These are phyloP conservation scores for Chascanopsetta lugubris DNA, from an alignment of 2,113 vertebrate species.

Conservation along the genomic window DNA sequence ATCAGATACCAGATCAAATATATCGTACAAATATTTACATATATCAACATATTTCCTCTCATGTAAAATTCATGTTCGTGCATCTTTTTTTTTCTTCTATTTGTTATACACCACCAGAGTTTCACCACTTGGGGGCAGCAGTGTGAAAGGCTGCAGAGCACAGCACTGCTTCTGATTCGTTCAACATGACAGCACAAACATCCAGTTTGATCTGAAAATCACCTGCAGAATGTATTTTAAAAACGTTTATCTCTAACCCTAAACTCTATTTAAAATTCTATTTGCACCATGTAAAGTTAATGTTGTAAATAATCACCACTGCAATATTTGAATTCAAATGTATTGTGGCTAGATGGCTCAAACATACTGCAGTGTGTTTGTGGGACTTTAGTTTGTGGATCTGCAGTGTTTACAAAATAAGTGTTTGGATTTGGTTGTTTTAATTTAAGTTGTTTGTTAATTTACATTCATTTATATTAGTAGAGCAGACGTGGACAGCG, in stretches of 20 bases:
- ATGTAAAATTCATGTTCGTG: neutral
- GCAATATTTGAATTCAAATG: neutral
- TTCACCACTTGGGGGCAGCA: conserved; percentile 63
- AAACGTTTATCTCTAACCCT: neutral
- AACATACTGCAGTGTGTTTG: too few relatives aligned
- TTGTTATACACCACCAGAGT: conserved; percentile 1
- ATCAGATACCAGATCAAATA: too few relatives aligned
- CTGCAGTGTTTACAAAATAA: too few relatives aligned
- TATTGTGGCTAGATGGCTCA: too few relatives aligned
- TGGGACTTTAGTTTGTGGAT: too few relatives aligned
- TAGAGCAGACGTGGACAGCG: too few relatives aligned
- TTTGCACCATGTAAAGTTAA: neutral
- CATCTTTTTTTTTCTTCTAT: too few relatives aligned
- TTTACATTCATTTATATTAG: neutral
- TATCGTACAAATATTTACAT: neutral
- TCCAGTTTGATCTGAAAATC: neutral
- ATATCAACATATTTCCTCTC: neutral
- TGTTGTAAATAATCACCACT: neutral
- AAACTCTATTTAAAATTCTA: too few relatives aligned
- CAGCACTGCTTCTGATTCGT: neutral
- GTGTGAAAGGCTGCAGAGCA: conserved; percentile 22
- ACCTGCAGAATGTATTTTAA: neutral
- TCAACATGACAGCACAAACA: neutral
- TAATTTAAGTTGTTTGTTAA: neutral
- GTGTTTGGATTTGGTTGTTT: too few relatives aligned